Conservation (phyloP, 2,113 vertebrate genomes). For the Pipra filicauda region DNA sequence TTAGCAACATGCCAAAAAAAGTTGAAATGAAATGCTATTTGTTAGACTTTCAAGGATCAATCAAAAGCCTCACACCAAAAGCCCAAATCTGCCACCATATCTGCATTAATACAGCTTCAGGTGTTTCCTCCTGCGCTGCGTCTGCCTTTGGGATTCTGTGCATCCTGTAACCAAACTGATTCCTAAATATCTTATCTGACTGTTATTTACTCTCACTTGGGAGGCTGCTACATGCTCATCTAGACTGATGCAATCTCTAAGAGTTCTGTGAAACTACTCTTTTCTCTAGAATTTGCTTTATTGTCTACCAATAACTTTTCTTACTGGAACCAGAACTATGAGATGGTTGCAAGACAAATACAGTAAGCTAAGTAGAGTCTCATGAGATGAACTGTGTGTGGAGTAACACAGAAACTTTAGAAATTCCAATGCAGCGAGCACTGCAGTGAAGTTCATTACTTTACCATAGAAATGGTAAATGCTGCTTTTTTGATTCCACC, state of each 20-base stretch:
- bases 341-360: background rate
- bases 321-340: background rate
- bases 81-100: background rate
- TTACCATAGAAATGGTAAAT: background rate
- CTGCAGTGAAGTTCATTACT: background rate
- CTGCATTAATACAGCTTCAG: background rate
- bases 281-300: background rate
- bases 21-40: background rate
- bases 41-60: background rate
- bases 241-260: background rate
- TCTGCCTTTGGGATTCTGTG: background rate
- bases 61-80: background rate
- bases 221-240: background rate
- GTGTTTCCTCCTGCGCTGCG: background rate
- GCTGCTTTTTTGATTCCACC: background rate
- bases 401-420: background rate
- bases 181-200: background rate
- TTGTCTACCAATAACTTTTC: background rate
- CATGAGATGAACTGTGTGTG: background rate
- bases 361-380: background rate
- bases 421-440: background rate
- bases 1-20: background rate
- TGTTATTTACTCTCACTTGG: background rate
- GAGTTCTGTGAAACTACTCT: background rate
- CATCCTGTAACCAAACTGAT: background rate